Conservation (phyloP, 1,140 invertebrate genomes). For the Pogonus chalceus region DNA sequence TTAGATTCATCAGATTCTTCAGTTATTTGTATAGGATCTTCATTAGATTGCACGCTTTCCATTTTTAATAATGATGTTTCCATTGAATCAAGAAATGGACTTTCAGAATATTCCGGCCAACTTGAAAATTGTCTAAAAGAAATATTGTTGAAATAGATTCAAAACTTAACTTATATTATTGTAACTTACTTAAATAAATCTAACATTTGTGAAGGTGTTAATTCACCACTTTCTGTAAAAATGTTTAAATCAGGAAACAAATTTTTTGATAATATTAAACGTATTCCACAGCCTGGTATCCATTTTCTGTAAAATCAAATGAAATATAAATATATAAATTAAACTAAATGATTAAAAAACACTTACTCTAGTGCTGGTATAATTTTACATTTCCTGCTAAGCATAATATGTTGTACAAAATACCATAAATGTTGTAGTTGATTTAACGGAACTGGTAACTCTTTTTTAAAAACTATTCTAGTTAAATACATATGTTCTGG, state of each 20-base stretch:
- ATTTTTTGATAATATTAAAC: background rate
- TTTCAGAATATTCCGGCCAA: background rate
- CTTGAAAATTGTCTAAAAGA: background rate
- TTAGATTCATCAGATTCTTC: background rate
- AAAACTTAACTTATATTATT: background rate
- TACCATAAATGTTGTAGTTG: background rate
- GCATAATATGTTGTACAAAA: constrained; percentile 1
- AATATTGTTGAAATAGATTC: background rate
- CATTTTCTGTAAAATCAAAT: constrained; percentile 34
- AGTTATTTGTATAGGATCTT: background rate
- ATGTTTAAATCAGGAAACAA: background rate
- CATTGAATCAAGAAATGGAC: constrained; percentile 2
- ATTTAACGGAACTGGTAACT: background rate
- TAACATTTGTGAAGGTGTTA: background rate
- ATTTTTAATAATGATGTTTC: constrained; percentile 3
- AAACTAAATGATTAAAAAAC: constrained; percentile 8
- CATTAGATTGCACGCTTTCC: background rate
- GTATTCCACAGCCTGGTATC: constrained; percentile 37
- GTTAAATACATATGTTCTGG: background rate
- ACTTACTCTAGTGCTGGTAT: constrained; percentile 4
- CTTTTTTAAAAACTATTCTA: background rate
- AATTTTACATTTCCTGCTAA: background rate
- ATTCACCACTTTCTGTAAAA: constrained; percentile 1
- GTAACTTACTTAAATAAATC: background rate
- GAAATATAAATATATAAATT: background rate